phyloP scores from a whole-genome alignment of 2,888 invertebrate genomes.

The Sthenelais limicola region DNA sequence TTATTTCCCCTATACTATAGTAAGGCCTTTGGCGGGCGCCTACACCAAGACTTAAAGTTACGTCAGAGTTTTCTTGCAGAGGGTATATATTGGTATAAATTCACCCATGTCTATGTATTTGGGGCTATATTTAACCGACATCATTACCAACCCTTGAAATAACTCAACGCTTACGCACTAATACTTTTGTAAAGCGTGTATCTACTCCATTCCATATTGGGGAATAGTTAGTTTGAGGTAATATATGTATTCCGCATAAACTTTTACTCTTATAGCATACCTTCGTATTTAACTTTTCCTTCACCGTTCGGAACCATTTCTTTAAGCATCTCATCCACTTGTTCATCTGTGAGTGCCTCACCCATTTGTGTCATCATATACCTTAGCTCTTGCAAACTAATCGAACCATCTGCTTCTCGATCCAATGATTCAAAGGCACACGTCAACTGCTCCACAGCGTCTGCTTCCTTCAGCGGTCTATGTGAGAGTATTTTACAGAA shows the following conservation, averaged over 20 bases:
- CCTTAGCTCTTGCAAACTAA: not conserved
- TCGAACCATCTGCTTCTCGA: not conserved
- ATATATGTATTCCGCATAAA: not conserved
- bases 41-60: no score
- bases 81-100: no score
- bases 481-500: conserved; percentile 14
- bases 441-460: not conserved
- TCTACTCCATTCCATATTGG: no score
- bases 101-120: no score
- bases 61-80: no score
- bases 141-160: no score
- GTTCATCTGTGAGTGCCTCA: conserved; percentile 24
- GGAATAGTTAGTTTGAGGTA: no score
- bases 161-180: no score
- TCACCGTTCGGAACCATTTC: conserved; percentile 13
- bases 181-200: no score
- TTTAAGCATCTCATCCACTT: conserved; percentile 19
- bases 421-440: not conserved
- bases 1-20: no score
- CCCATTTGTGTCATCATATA: conserved; percentile 15
- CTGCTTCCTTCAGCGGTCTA: not conserved
- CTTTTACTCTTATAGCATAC: not conserved
- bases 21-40: no score
- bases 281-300: conserved; percentile 6
- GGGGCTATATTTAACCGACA: no score